Base-by-base conservation (phyloP, 2,888 invertebrate species). In the Parnassius mnemosyne region DNA sequence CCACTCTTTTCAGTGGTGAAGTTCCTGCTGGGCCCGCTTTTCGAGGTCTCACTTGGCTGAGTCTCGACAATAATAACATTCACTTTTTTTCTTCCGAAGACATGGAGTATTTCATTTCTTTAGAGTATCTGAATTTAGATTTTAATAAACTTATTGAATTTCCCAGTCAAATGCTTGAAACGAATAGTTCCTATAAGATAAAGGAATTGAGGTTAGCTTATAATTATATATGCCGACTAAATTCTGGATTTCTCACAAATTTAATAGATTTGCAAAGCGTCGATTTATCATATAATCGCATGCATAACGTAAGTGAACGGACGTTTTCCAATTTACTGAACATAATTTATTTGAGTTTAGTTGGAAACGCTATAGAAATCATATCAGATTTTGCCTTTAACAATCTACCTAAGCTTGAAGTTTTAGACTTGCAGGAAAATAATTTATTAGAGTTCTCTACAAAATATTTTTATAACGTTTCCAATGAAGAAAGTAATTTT, bases 61-160 rank as follows among this genome's bases (percentile, higher is more conserved):
- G 95, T 0, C 81, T 97, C 70, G 97, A 97, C 79, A 96, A 96
- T 82, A 97, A 97, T 75, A 95, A 96, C 73, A 93, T 97, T 66
- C 94, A 79, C 57, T 69, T 71, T 59, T 70, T 85, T 42, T 92
- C 94, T 1, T 92, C 93, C 3, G 92, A 93, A n/a, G 93, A 95
- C 1, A 92, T 96, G 53, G 93, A 93, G 61, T 92, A 93, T 46
- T 93, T 95, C 75, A 90, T 92, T 1, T 93, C 94, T 63, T 79
- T 96, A 56, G 94, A 95, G 73, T 96, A 96, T 82, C 90, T 97
- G 34, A 96, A 97, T 81, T 87, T 97, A 72, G 96, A 97, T 74
- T 96, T 95, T 59, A 97, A 97, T 83, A 93, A 95, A 72, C 89
- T 97, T 12, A 93, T 93, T 55, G 88, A 92, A 47, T 87, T 97